Evolutionary conservation across 2,797 vertebrate species (phyloP).

Genomic region (Falco rusticolus): DNA sequence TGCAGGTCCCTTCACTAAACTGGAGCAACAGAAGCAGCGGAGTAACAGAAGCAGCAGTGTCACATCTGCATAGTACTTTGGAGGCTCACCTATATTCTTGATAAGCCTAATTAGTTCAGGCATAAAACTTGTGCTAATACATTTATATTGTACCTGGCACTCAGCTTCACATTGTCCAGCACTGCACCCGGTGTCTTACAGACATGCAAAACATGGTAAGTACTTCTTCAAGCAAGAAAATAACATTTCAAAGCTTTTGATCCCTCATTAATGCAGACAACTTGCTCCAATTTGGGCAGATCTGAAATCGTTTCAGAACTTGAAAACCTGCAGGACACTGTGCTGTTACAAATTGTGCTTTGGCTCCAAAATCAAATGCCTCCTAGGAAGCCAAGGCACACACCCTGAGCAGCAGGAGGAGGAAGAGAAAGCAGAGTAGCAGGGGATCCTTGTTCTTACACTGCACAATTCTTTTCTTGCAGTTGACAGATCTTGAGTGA

Average conservation of each 20-base stretch:
- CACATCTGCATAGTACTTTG: neutral
- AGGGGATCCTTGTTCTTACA: neutral
- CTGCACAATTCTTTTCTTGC: neutral
- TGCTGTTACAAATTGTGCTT: neutral
- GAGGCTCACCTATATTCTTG: neutral
- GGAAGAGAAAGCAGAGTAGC: neutral
- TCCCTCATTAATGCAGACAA: neutral
- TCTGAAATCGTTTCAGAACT: neutral
- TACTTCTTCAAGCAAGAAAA: neutral
- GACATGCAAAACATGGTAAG: neutral
- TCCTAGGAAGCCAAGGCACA: neutral
- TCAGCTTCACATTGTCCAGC: neutral
- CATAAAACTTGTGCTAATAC: neutral
- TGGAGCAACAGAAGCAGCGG: neutral
- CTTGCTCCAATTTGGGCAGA: neutral
- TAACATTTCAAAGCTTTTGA: neutral
- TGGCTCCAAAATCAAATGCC: neutral
- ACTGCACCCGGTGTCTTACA: neutral
- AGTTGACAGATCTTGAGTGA: neutral
- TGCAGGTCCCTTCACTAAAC: neutral
- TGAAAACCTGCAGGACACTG: neutral
- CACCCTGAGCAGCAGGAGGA: rapidly evolving
- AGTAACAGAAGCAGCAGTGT: neutral
- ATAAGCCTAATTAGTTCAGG: neutral
- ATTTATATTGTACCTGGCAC: neutral